Evolutionary conservation across 1,140 invertebrate species (phyloP).

Genomic region (Drosophila insularis): DNA sequence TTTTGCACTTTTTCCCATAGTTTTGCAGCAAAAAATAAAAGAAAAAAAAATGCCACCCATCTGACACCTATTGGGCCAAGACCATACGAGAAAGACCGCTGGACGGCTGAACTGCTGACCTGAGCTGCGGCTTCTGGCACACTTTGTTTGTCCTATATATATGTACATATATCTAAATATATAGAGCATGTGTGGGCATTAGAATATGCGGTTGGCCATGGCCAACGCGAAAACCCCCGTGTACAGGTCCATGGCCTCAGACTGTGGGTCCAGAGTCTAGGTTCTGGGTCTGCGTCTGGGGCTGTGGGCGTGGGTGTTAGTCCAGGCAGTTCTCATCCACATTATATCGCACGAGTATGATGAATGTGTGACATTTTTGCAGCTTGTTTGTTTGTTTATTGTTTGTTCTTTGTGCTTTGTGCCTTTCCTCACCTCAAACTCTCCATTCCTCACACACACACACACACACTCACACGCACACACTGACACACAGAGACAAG

Average conservation of each 20-base stretch:
- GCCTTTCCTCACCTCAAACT: conserved; percentile 23
- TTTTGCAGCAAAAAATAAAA: conserved; percentile 33
- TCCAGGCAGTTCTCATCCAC: conserved; percentile 17
- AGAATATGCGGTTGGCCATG: conserved; percentile 27
- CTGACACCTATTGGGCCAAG: conserved; percentile 6
- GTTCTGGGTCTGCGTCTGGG: not conserved
- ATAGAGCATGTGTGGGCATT: not conserved
- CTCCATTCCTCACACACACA: conserved; percentile 17
- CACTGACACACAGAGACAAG: not conserved
- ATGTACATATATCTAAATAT: not conserved
- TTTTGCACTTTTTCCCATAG: conserved; percentile 63
- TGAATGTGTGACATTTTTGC: conserved; percentile 76
- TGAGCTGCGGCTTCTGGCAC: conserved; percentile 12
- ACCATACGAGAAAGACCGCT: not conserved
- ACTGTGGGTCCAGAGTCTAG: too few species aligned
- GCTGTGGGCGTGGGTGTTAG: not conserved
- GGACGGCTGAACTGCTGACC: conserved; percentile 6
- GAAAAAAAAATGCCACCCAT: not conserved
- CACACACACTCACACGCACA: conserved; percentile 13
- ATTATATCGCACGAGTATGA: conserved; percentile 65
- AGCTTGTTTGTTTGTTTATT: conserved; percentile 75
- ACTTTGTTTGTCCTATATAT: conserved; percentile 5
- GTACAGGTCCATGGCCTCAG: not conserved
- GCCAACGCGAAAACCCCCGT: conserved; percentile 2
- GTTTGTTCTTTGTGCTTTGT: conserved; percentile 40